These are phyloP conservation scores for Nowickia ferox DNA, from an alignment of 2,888 invertebrate species.

Conservation along the genomic window DNA sequence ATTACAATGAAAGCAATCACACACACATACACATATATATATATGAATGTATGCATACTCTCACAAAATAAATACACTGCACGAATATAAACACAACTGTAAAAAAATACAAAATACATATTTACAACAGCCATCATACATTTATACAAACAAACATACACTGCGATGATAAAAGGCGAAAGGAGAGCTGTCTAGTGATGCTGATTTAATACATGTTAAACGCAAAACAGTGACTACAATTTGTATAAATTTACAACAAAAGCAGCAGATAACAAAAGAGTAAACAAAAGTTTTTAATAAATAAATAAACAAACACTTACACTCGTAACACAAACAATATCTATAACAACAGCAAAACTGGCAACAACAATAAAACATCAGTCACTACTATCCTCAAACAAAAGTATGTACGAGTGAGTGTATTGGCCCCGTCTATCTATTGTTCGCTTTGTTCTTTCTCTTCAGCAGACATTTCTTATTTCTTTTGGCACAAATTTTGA, in stretches of 20 bases:
- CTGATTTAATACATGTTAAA: constrained; percentile 22
- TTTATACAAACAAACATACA: neutral
- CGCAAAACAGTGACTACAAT: constrained; percentile 31
- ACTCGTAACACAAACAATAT: constrained; percentile 46
- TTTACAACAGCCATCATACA: constrained; percentile 10
- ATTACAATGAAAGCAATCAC: neutral
- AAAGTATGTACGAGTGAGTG: neutral
- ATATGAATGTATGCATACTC: neutral
- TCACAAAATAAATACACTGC: constrained; percentile 22
- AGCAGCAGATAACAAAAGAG: constrained; percentile 40
- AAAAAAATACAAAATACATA: constrained; percentile 19
- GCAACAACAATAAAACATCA: constrained; percentile 32
- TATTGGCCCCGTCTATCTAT: constrained; percentile 36
- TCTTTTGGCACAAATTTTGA: constrained; percentile 26
- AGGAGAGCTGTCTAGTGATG: constrained; percentile 1
- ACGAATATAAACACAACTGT: constrained; percentile 35
- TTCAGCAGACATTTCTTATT: constrained; percentile 14
- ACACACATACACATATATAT: neutral
- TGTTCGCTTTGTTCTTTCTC: constrained; percentile 3
- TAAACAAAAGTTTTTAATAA: constrained; percentile 61
- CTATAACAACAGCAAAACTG: neutral
- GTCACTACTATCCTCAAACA: neutral
- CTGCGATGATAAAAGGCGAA: neutral
- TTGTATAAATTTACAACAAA: constrained; percentile 45
- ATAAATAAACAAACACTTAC: constrained; percentile 60